Base-by-base conservation (phyloP, 2,888 invertebrate species). In the Drosophila algonquin region DNA sequence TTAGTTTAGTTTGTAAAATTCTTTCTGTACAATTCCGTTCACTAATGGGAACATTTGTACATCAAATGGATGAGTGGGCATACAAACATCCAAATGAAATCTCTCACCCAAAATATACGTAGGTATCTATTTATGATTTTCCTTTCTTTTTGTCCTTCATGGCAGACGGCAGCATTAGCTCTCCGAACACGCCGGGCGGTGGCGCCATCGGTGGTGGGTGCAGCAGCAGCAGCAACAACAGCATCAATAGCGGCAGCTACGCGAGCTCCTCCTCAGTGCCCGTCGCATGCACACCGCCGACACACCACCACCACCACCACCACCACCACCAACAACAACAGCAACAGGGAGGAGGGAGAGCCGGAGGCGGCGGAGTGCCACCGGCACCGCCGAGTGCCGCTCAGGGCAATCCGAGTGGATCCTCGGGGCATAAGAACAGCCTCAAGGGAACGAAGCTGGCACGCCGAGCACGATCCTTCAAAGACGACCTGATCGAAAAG, bases 401-500 rank as follows among this genome's bases (percentile, higher is more conserved):
- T 40, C 50, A 56, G 8, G n/a, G 46, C 14, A n/a, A 40, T n/a
- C 48, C 65, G 14, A 62, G 62, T 5, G 76, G 82, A 1, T 88
- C 91, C 46, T 92, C 92, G 78, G 96, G 96, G 65, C 95, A 95
- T 91, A 96, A 96, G 91, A 95, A 96, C 82, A 95, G 95, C 76
- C 93, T 95, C 92, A 96, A 96, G 91, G 96, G 96, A 90, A 97
- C 96, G 81, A 97, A 97, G 93, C 94, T 97, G 93, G 97, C 97
- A 68, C 94, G 97, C 80, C 94, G 97, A 79, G 97, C 97, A 76
- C 95, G 97, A 85, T 97, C 97, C 78, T 97, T 98, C 93, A 98
- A 97, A 93, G 97, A 97, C 94, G 97, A 97, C 93, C 95, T 98
- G 90, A 94, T 97, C 91, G 97, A 97, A 92, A 97, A 97, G 93